These are phyloP conservation scores for Scaptomyza reducta DNA, from an alignment of 2,888 invertebrate species.

Conservation along the genomic window DNA sequence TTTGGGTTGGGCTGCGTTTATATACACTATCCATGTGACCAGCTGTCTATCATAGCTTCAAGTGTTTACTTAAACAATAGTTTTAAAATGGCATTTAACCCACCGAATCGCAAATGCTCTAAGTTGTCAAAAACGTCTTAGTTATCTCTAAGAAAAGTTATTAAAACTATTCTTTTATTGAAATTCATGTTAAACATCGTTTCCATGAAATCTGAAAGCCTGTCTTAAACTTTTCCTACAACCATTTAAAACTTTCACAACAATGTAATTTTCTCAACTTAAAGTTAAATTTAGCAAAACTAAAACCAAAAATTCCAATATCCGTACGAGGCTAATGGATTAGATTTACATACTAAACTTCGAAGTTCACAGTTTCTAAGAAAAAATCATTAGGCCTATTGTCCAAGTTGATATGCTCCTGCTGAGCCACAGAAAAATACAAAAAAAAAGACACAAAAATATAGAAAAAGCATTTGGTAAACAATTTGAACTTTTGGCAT, in stretches of 20 bases:
- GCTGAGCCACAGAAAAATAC: conserved; percentile 33
- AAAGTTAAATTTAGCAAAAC: not conserved
- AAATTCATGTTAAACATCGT: too few species aligned
- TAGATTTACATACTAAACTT: conserved; percentile 9
- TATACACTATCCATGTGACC: conserved; percentile 48
- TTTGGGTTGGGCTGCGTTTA: conserved; percentile 25
- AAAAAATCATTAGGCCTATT: conserved; percentile 19
- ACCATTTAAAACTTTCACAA: too few species aligned
- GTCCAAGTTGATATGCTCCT: conserved; percentile 36
- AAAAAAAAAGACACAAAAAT: conserved; percentile 17
- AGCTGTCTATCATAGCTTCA: conserved; percentile 56
- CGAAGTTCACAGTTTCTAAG: not conserved
- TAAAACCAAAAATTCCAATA: not conserved
- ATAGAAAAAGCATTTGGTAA: conserved; percentile 67
- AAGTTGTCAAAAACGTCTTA: too few species aligned
- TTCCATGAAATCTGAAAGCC: too few species aligned
- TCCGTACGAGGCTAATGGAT: not conserved
- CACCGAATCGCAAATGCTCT: conserved; percentile 22
- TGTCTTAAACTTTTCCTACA: too few species aligned
- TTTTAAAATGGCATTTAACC: not conserved
- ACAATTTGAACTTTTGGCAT: conserved; percentile 59
- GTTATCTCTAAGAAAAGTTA: too few species aligned
- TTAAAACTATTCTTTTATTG: too few species aligned
- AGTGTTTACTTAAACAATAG: conserved; percentile 48
- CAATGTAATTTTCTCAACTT: too few species aligned